Percentiles rank a stretch among this genome's conserved stretches.
Conservation (phyloP, 2,888 invertebrate genomes). For the Melinaea menophilus region DNA sequence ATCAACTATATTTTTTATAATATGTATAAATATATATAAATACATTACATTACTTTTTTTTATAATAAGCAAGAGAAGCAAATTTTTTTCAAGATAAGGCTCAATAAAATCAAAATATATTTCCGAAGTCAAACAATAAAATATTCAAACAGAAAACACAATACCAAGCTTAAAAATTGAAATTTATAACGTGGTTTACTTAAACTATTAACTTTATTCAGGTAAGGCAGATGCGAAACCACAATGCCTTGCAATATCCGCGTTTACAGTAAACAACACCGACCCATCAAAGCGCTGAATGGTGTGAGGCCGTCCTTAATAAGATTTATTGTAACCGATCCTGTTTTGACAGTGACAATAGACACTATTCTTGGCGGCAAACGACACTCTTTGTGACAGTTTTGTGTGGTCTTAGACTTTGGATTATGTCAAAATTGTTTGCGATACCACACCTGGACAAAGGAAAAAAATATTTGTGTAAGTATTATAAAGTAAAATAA, state of each 20-base stretch:
- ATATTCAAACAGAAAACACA: background rate
- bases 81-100: no score
- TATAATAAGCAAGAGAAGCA: no score
- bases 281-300: slow-evolving; percentile 62
- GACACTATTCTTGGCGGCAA: slow-evolving; percentile 60
- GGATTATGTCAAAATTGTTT: slow-evolving; percentile 63
- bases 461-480: slow-evolving; percentile 5
- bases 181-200: slow-evolving; percentile 9
- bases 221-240: slow-evolving; percentile 63
- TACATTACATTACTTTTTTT: no score
- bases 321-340: slow-evolving; percentile 78
- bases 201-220: slow-evolving; percentile 32
- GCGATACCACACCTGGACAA: slow-evolving; percentile 55
- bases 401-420: slow-evolving; percentile 70
- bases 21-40: no score
- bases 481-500: no score
- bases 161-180: background rate
- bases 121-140: background rate
- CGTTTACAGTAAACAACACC: slow-evolving; percentile 62
- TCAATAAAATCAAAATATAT: background rate
- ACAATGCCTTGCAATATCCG: slow-evolving; percentile 48
- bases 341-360: slow-evolving; percentile 75
- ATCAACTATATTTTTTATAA: no score
- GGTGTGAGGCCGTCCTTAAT: slow-evolving; percentile 68
- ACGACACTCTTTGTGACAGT: slow-evolving; percentile 62